phyloP scores from a whole-genome alignment of 2,113 vertebrate genomes.

The Chamaea fasciata region DNA sequence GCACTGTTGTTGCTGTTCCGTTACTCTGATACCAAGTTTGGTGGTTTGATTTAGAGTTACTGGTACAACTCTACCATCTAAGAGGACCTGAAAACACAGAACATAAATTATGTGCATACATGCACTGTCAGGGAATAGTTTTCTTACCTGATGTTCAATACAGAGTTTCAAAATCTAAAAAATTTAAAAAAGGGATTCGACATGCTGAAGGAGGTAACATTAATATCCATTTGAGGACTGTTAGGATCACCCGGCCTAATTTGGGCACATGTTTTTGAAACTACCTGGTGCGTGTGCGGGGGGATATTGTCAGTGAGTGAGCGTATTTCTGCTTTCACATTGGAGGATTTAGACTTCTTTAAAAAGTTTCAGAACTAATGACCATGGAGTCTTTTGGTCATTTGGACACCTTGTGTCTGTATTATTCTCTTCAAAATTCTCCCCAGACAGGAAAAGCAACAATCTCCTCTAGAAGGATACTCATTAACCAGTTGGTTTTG shows the following conservation, averaged over 20 bases:
- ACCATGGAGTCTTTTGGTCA: background rate
- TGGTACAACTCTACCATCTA: background rate
- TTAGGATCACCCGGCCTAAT: background rate
- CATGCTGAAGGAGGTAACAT: background rate
- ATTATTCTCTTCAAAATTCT: background rate
- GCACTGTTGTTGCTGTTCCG: background rate
- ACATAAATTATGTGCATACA: background rate
- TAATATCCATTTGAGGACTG: background rate
- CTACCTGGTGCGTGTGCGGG: no score
- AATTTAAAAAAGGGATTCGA: background rate
- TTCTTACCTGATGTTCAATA: background rate
- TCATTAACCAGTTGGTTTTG: slow-evolving; percentile 33
- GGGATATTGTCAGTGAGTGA: no score
- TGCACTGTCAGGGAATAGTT: background rate
- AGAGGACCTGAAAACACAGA: background rate
- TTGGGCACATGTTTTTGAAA: background rate
- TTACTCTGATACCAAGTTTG: background rate
- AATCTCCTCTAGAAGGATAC: background rate
- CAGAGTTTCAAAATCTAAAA: background rate
- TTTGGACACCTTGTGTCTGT: background rate
- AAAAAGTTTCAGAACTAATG: background rate
- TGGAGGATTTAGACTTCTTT: background rate
- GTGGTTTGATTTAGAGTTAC: background rate
- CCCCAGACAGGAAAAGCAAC: background rate
- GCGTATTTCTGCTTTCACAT: background rate